Base-by-base conservation (phyloP, 2,113 vertebrate genomes). In the Zosterops pallidus region DNA sequence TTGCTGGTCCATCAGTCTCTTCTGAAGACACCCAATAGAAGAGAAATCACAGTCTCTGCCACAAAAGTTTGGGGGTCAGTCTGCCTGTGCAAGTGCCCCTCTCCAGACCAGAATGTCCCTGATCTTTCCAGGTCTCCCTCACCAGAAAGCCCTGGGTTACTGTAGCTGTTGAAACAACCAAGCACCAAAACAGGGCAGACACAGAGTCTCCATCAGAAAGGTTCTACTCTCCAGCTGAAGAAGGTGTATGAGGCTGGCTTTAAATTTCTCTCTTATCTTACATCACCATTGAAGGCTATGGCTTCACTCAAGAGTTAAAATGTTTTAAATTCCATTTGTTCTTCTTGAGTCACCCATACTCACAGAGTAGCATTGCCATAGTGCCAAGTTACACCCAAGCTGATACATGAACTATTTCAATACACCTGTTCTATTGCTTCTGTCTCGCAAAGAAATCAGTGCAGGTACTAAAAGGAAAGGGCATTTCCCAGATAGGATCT, bases 361-460 rank as follows among this genome's bases (percentile, higher is more conserved):
- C 31, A 69, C 25, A 14, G 19, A 57, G 13, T 19, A 69, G 28
- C 35, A 31, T 14, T 44, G 17, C 24, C 69, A 46, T n/a, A n/a
- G 15, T 33, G 23, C 22, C 60, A 15, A 1, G 0, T 53, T 53
- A 65, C 67, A 62, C 13, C 12, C 29, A 55, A 71, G n/a, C 0
- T 39, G 46, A 68, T 31, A 60, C 10, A 19, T 31, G 13, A n/a
- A 23, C 22, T 33, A 26, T 14, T 46, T 91, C 49, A 57, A 25
- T 7, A n/a, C 24, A n/a, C 4, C 3, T 1, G 8, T 46, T 56
- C 33, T 68, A 12, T n/a, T 11, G 16, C 42, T 65, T 21, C 49
- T 49, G 28, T 67, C 81, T 64, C 28, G 21, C 67, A 71, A 49
- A 76, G 63, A 68, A 93, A 86, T 49, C 42, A 53, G n/a, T 14